A percentile compares a stretch with the other conserved stretches of the same genome.
Conservation (phyloP, 2,888 invertebrate genomes). For the Hecatera dysodea region DNA sequence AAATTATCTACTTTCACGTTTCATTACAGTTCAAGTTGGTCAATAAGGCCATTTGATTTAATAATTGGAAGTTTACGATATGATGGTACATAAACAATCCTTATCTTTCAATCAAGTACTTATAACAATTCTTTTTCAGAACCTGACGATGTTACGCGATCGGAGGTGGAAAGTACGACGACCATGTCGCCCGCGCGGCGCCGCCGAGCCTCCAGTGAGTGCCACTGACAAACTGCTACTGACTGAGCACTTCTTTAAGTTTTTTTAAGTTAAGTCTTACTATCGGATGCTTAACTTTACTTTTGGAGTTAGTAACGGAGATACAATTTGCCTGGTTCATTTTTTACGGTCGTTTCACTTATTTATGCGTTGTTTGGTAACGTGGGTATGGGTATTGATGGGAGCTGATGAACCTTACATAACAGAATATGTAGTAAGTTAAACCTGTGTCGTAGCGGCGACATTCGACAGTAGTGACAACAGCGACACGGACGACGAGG, state of each 20-base stretch:
- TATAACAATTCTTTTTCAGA: constrained; percentile 25
- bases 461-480: constrained; percentile 86
- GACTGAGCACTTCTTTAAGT: no score
- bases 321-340: neutral
- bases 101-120: neutral
- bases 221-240: neutral
- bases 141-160: constrained; percentile 48
- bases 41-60: neutral
- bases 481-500: constrained; percentile 80
- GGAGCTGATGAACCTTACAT: neutral
- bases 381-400: neutral
- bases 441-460: constrained; percentile 71
- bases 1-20: no score
- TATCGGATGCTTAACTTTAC: no score
- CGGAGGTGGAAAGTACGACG: constrained; percentile 57
- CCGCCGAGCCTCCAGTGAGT: constrained; percentile 76
- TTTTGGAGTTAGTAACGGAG: neutral
- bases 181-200: constrained; percentile 59
- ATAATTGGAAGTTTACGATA: neutral
- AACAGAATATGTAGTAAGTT: neutral
- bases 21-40: no score
- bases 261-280: no score
- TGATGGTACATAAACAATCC: neutral
- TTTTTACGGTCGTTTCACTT: no score
- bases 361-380: neutral